Evolutionary conservation across 53 echinoderm and acorn worm genomes (phyloP).

Genomic region (Patiria pectinifera): DNA sequence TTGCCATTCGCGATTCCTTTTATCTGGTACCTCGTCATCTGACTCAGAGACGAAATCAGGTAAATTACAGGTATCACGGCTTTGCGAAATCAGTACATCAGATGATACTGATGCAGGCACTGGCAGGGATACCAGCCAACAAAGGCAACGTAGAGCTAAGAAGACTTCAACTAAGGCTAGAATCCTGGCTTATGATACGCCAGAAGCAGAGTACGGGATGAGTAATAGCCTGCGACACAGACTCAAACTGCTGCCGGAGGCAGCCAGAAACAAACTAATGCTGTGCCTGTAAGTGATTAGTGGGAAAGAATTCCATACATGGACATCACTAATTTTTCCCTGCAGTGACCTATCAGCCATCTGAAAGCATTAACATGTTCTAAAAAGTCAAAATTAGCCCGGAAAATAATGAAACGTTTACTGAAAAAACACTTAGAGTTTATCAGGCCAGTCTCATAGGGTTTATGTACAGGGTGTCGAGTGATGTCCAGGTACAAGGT

Average conservation of each 20-base stretch:
- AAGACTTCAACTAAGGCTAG: neutral
- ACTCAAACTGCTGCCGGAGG: slow-evolving; percentile 68
- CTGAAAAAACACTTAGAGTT: too few relatives aligned
- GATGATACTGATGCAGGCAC: neutral
- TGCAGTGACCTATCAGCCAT: too few relatives aligned
- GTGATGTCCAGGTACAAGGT: too few relatives aligned
- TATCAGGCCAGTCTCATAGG: too few relatives aligned
- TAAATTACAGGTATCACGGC: neutral
- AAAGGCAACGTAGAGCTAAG: neutral
- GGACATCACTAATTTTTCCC: too few relatives aligned
- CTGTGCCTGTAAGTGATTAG: neutral
- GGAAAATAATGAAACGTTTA: too few relatives aligned
- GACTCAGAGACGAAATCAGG: neutral
- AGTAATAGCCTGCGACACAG: slow-evolving; percentile 70
- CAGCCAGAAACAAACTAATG: slow-evolving; percentile 61
- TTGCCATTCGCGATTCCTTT: neutral
- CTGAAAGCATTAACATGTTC: too few relatives aligned
- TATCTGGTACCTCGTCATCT: neutral
- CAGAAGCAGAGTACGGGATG: slow-evolving; percentile 81
- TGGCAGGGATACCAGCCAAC: neutral
- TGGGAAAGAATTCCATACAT: too few relatives aligned
- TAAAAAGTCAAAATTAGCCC: too few relatives aligned
- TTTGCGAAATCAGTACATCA: neutral
- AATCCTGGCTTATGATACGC: slow-evolving; percentile 83
- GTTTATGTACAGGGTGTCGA: too few relatives aligned